Evolutionary conservation across 1,140 invertebrate species (phyloP), one percentile per base, ranked within the genome.

Genomic region (Pygmarrhopalites habei): DNA sequence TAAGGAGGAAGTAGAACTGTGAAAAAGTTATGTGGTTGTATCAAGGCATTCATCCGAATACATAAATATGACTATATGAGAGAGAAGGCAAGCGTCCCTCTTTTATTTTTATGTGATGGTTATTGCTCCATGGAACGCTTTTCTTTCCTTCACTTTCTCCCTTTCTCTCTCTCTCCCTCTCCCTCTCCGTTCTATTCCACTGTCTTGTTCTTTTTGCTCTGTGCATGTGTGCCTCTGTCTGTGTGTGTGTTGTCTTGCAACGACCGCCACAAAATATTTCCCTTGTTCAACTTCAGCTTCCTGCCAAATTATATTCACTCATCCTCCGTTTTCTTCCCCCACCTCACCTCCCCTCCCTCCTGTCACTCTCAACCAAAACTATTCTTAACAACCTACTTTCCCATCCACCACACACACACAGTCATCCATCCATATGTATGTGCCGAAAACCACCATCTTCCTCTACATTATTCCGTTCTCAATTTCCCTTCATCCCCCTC

Each of bases 41-140:
- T n/a, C n/a, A n/a, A n/a, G n/a, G n/a, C n/a, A n/a, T n/a, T n/a
- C n/a, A n/a, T n/a, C n/a, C n/a, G n/a, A n/a, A n/a, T n/a, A n/a
- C n/a, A n/a, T n/a, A n/a, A n/a, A n/a, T n/a, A n/a, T n/a, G n/a
- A 41, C 39, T 41, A 41, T 10, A 41, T 41, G 39, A 41, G 10
- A 10, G 10, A 41, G 10, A 41, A 41, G 39, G 39, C n/a, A 41
- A 47, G 44, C 44, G 4, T 5, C 23, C 5, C 41, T 47, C 44
- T 32, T 59, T 51, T 49, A 49, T 59, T 49, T 59, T 59, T 59
- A 59, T 59, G 58, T 59, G 58, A 59, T 59, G 58, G 58, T 59
- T 59, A 59, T 59, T 47, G 46, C 58, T 49, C 58, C 17, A 59
- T 35, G 32, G 32, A 35, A 47, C n/a, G 5, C 23, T 23, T 5